Conservation (phyloP, 2,113 vertebrate species). For the Hippocampus abdominalis region DNA sequence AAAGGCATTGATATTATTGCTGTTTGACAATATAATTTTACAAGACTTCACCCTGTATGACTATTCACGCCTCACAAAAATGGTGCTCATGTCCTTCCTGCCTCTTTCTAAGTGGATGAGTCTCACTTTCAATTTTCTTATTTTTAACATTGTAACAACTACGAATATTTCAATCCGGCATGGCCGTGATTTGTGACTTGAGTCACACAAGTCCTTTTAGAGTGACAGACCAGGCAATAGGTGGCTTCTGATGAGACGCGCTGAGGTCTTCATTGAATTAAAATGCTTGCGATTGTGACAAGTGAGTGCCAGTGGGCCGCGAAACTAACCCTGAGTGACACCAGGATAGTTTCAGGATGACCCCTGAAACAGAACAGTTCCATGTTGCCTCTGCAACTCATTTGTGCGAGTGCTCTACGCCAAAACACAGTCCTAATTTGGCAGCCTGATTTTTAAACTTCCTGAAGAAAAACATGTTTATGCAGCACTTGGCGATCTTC, state of each 20-base stretch:
- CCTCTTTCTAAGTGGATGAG: neutral
- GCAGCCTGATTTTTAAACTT: neutral
- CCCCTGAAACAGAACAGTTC: neutral
- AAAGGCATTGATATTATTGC: neutral
- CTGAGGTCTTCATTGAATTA: slow-evolving; percentile 4
- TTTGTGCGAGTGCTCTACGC: neutral
- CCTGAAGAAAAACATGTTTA: neutral
- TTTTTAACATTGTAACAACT: neutral
- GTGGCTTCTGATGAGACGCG: neutral
- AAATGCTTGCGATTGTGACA: slow-evolving; percentile 2
- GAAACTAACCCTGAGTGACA: neutral
- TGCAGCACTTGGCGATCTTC: neutral
- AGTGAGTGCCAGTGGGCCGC: neutral
- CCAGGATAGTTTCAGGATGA: neutral
- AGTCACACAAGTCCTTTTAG: neutral
- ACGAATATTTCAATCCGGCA: neutral
- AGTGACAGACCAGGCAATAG: neutral
- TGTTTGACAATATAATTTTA: neutral
- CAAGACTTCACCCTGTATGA: neutral
- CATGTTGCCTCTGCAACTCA: neutral
- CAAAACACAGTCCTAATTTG: neutral
- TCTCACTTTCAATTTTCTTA: neutral
- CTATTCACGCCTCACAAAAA: neutral
- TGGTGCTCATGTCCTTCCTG: neutral
- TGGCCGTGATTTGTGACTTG: neutral